phyloP scores from a whole-genome alignment of 2,113 vertebrate species.

The Oenanthe oenanthe region DNA sequence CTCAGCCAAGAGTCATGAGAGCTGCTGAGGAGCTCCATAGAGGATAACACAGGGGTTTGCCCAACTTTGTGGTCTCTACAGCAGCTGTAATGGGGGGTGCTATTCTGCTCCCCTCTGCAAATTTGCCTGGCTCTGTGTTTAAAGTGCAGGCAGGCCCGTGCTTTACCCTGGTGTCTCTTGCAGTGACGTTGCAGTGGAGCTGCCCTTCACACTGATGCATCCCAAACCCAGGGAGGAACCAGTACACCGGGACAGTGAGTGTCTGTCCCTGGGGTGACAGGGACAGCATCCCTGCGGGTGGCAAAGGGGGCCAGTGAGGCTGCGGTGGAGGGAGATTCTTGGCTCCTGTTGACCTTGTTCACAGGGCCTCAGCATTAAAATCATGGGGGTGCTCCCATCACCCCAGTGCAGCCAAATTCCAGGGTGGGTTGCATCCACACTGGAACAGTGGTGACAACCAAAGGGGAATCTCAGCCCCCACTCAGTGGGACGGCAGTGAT shows the following conservation, averaged over 20 bases:
- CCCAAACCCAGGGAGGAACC: slow-evolving; percentile 90
- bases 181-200: slow-evolving; percentile 92
- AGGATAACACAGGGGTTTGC: background rate
- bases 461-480: background rate
- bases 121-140: background rate
- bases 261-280: background rate
- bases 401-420: background rate
- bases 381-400: background rate
- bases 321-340: background rate
- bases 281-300: background rate
- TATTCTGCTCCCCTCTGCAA: background rate
- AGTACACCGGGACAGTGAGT: slow-evolving; percentile 83
- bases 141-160: background rate
- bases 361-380: background rate
- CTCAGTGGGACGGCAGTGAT: background rate
- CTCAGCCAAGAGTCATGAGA: background rate
- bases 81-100: background rate
- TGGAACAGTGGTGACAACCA: background rate
- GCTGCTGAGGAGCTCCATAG: background rate
- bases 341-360: background rate
- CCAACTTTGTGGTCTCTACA: background rate
- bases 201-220: slow-evolving; percentile 96
- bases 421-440: background rate
- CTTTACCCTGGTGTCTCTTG: background rate
- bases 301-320: background rate